Conservation (phyloP, 2,797 vertebrate genomes). For the Pantherophis alleghaniensis region DNA sequence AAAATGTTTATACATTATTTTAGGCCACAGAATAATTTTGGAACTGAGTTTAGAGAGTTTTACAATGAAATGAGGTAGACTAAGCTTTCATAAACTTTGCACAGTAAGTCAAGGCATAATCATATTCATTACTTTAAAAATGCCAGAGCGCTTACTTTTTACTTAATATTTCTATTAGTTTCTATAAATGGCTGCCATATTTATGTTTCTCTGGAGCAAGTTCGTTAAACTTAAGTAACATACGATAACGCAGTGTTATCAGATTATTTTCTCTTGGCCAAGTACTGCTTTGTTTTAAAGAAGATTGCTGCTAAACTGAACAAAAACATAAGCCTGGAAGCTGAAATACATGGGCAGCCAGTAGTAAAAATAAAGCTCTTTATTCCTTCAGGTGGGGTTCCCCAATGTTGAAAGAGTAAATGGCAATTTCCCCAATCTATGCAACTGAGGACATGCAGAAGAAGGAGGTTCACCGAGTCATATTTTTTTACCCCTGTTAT, state of each 20-base stretch:
- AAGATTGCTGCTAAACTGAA: background rate
- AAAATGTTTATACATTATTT: background rate
- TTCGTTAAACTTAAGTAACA: background rate
- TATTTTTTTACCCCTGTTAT: background rate
- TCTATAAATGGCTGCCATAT: background rate
- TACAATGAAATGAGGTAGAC: background rate
- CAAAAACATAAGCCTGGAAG: background rate
- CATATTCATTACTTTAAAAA: background rate
- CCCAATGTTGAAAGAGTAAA: background rate
- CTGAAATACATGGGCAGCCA: background rate
- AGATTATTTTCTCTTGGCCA: background rate
- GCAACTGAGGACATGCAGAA: background rate
- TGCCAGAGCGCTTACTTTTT: background rate
- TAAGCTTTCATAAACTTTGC: background rate
- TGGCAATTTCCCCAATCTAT: background rate
- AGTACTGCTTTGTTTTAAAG: background rate
- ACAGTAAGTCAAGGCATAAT: background rate
- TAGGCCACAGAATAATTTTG: background rate
- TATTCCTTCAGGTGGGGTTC: background rate
- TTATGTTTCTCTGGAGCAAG: background rate
- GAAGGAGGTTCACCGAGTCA: background rate
- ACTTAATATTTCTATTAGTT: background rate
- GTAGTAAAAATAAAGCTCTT: background rate
- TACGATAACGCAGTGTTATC: background rate
- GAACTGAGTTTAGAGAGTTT: background rate